Base-by-base conservation (phyloP, 2,888 invertebrate genomes). In the Ormyrus nitidulus region DNA sequence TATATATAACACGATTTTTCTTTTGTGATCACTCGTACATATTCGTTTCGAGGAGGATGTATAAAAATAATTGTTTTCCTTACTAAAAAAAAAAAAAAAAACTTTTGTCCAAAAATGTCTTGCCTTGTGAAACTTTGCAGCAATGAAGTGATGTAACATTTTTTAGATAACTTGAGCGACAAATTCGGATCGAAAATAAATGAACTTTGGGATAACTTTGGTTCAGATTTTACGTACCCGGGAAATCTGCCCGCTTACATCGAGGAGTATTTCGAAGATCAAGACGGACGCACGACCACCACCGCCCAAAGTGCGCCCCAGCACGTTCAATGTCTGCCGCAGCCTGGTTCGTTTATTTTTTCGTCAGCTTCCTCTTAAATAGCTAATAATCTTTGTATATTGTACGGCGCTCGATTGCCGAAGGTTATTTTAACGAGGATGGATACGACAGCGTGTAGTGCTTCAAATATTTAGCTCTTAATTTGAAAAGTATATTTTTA, bases 261-360 rank as follows among this genome's bases (percentile, higher is more conserved):
- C 83, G 95, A 95, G 86, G 95, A 95, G 86, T 95, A 95, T 86
- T 93, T 94, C 79, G 95, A 95, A 86, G 94, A 94, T 83, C 92
- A 93, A 83, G 92, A 93, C 59, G 89, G 88, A 61, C 89, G 90
- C 71, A 90, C 83, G 51, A 86, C 86, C 5, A 74, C 84, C 48
- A 84, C 87, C 61, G 85, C 85, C 78, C 84, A 84, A 61, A 81
- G 85, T 13, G 73, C 84, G 13, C 85, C 85, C 44, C 82, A 95
- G 85, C 86, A 83, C 13, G 84, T 90, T 62, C 95, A 95, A 85
- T 97, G 97, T 89, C 91, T 96, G 85, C 98, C 97, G 9, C 93
- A 95, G 88, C 97, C 97, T 3, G 96, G 96, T 93, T 85, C 64
- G 87, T 85, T 44, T 53, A 56, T 7, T 53, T n/a, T 54, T 34